Evolutionary conservation across 2,113 vertebrate species (phyloP).

Genomic region (Triplophysa tibetana): DNA sequence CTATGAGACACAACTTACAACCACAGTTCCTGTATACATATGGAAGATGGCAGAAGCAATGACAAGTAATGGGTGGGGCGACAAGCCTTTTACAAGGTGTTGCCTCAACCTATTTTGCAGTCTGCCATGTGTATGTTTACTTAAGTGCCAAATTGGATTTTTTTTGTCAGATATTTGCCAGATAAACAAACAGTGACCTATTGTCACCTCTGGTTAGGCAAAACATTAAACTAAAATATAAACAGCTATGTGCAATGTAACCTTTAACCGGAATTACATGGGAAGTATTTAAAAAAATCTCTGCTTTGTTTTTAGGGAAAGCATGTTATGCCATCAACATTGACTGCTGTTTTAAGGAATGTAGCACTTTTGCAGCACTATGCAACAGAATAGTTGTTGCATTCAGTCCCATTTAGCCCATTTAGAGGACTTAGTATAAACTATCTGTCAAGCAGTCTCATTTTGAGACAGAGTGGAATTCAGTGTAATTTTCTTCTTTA

Average conservation of each 20-base stretch:
- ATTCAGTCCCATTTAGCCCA: neutral
- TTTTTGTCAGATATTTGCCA: neutral
- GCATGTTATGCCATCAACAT: neutral
- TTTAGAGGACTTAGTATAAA: no score
- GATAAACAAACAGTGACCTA: neutral
- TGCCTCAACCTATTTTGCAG: no score
- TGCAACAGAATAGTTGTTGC: neutral
- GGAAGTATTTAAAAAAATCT: neutral
- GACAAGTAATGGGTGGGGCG: no score
- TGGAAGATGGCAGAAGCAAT: no score
- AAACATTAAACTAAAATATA: neutral
- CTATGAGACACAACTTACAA: no score
- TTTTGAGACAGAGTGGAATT: neutral
- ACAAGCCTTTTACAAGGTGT: no score
- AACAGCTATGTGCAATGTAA: neutral
- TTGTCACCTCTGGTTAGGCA: no score
- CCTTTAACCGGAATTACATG: neutral
- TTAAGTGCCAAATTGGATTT: neutral
- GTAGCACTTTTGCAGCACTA: slow-evolving; percentile 17
- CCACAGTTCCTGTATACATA: no score
- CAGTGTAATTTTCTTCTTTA: neutral
- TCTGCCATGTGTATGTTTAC: neutral
- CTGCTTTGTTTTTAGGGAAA: neutral
- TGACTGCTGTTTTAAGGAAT: neutral
- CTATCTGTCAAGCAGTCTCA: neutral